These are phyloP conservation scores for Tanaodytes sp. DNA, from an alignment of 2,888 invertebrate species.

Conservation along the genomic window DNA sequence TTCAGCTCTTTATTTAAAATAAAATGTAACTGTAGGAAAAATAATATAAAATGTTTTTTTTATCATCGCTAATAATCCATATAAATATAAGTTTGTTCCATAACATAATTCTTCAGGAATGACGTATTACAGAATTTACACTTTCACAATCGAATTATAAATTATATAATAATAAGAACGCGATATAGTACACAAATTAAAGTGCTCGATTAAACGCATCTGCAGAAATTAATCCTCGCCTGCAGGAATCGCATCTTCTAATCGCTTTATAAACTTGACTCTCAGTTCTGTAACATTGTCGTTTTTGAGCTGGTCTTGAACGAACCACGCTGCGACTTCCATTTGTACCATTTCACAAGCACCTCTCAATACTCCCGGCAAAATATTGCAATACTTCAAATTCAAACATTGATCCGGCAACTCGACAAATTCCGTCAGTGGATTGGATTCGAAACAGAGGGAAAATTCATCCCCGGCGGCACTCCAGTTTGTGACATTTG, in stretches of 20 bases:
- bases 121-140: no score
- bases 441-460: constrained; percentile 93
- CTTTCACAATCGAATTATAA: no score
- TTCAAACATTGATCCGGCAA: constrained; percentile 87
- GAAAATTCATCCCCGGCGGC: constrained; percentile 97
- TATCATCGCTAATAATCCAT: no score
- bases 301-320: constrained; percentile 95
- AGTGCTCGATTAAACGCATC: not conserved
- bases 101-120: no score
- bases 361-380: constrained; percentile 93
- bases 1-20: no score
- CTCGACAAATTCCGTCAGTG: constrained; percentile 97
- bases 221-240: constrained; percentile 88
- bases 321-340: constrained; percentile 95
- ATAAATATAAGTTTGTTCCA: no score
- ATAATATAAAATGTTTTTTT: no score
- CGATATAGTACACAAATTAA: no score
- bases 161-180: no score
- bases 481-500: constrained; percentile 95
- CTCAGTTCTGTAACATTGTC: constrained; percentile 94
- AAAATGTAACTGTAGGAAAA: no score
- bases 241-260: constrained; percentile 98
- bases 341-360: constrained; percentile 99
- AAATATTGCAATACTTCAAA: constrained; percentile 92
- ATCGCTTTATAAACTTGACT: constrained; percentile 92